phyloP scores from a whole-genome alignment of 2,113 vertebrate species.

The Taxidea taxus region DNA sequence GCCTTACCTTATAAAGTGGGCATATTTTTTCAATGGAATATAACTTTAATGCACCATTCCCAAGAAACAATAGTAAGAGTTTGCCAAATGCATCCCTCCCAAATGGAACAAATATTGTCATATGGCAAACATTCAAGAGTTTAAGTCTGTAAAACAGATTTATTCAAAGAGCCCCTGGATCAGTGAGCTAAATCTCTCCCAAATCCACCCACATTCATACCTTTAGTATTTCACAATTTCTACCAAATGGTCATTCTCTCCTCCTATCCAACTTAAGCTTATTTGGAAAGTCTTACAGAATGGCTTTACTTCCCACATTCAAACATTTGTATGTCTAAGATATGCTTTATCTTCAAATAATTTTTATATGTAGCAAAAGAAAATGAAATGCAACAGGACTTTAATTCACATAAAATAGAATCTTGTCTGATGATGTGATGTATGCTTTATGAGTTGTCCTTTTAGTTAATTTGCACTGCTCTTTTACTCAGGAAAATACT shows the following conservation, averaged over 20 bases:
- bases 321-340: background rate
- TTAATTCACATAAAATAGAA: background rate
- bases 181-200: background rate
- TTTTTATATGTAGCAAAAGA: background rate
- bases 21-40: background rate
- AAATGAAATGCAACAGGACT: background rate
- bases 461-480: background rate
- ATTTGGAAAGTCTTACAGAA: background rate
- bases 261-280: background rate
- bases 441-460: background rate
- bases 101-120: background rate
- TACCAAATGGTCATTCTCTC: background rate
- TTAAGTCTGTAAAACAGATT: background rate
- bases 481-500: background rate
- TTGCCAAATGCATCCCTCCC: background rate
- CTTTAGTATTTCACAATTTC: background rate
- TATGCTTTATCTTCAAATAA: background rate
- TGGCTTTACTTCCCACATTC: background rate
- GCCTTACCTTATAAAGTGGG: background rate
- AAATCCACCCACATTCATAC: background rate
- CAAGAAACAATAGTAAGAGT: background rate
- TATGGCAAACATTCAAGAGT: background rate
- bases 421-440: background rate
- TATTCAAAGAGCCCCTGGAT: background rate
- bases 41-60: background rate